Conservation (phyloP, 35 echinoderm and acorn worm species). For the Chiridota heheva region DNA sequence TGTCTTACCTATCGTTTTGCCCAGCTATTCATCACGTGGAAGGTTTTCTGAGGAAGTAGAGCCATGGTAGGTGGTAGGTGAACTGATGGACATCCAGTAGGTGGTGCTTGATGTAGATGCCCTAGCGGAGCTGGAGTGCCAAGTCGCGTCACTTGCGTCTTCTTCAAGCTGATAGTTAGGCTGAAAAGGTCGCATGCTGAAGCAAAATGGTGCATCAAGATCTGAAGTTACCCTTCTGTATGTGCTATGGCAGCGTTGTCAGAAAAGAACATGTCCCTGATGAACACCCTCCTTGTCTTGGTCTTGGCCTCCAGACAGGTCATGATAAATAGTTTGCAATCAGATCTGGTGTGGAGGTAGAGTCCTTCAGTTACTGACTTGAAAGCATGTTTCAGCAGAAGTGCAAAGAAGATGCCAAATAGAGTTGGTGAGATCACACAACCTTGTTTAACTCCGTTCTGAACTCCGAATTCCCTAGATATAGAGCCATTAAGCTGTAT, state of each 20-base stretch:
- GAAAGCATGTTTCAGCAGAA: constrained; percentile 49
- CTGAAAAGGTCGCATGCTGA: constrained; percentile 54
- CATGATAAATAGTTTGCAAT: constrained; percentile 26
- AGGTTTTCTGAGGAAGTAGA: constrained; percentile 42
- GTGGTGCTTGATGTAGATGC: constrained; percentile 30
- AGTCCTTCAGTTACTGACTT: not conserved
- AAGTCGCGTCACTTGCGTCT: constrained; percentile 41
- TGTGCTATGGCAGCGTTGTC: constrained; percentile 30
- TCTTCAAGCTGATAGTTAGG: constrained; percentile 56
- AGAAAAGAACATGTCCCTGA: constrained; percentile 46
- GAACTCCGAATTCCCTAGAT: constrained; percentile 34
- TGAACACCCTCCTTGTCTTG: constrained; percentile 25
- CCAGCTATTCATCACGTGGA: too few relatives aligned
- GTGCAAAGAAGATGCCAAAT: constrained; percentile 57
- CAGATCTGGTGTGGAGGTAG: constrained; percentile 22
- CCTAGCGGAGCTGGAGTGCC: not conserved
- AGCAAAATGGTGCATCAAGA: constrained; percentile 34
- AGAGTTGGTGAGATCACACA: not conserved
- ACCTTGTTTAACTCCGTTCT: constrained; percentile 49
- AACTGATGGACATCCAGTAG: constrained; percentile 12
- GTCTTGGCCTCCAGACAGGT: constrained; percentile 42
- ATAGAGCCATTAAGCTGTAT: constrained; percentile 27
- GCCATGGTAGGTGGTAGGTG: constrained; percentile 48
- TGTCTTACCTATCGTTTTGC: too few relatives aligned
- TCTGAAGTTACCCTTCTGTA: constrained; percentile 29